Conservation (phyloP, 2,113 vertebrate genomes). For the Smithornis capensis region DNA sequence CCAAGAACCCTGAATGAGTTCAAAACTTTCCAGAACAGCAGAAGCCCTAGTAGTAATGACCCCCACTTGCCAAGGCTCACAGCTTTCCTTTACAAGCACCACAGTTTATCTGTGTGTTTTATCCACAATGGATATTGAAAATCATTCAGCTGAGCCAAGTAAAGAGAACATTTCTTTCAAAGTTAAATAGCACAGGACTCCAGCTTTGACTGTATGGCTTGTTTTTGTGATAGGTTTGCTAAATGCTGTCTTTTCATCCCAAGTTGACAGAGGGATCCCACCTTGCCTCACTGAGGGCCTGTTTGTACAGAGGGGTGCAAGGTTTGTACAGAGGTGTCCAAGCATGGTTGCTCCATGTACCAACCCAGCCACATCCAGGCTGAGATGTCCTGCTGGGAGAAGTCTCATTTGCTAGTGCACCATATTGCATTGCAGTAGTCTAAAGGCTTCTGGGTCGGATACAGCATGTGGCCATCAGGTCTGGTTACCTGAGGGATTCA, state of each 20-base stretch:
- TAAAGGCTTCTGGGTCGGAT: background rate
- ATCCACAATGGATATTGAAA: background rate
- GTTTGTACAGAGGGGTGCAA: background rate
- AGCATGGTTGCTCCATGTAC: background rate
- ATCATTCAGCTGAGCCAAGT: background rate
- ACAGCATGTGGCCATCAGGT: rapidly evolving
- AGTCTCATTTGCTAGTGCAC: rapidly evolving
- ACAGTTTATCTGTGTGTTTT: conserved; percentile 17
- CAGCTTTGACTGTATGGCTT: background rate
- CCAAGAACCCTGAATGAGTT: background rate
- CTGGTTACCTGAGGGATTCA: background rate
- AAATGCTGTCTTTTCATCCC: background rate
- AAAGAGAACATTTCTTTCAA: background rate
- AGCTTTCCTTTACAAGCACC: background rate
- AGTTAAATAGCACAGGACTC: background rate
- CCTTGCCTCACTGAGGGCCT: rapidly evolving
- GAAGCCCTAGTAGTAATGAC: background rate
- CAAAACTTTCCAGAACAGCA: background rate
- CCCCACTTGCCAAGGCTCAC: conserved; percentile 7
- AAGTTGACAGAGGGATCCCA: background rate
- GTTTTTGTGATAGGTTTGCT: background rate
- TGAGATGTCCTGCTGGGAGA: background rate
- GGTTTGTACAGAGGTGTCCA: background rate
- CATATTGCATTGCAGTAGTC: background rate
- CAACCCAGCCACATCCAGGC: rapidly evolving